phyloP scores from a whole-genome alignment of 2,888 invertebrate species.

The Ennomos quercinarius region DNA sequence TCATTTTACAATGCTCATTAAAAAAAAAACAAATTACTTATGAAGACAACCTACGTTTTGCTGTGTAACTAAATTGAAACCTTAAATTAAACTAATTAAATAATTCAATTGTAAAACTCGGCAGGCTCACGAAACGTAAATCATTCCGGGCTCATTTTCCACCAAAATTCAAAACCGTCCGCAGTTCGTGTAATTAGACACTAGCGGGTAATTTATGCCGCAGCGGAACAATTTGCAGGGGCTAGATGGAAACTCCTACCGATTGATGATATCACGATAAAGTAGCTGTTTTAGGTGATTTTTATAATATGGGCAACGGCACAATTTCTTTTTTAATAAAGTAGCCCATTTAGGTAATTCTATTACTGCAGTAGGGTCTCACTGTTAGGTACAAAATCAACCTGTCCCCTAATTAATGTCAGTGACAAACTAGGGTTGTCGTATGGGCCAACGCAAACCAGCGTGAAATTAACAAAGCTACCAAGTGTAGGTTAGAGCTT shows the following conservation, averaged over 20 bases:
- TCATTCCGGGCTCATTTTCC: conserved; percentile 38
- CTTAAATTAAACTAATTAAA: conserved; percentile 20
- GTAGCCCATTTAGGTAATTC: no score
- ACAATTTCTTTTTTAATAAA: no score
- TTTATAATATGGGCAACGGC: no score
- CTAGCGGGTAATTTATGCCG: conserved; percentile 33
- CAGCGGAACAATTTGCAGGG: conserved; percentile 22
- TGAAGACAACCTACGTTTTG: background rate
- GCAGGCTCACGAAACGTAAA: conserved; percentile 34
- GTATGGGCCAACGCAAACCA: conserved; percentile 66
- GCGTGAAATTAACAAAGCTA: conserved; percentile 77
- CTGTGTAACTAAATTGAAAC: conserved; percentile 24
- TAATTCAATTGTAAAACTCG: conserved; percentile 31
- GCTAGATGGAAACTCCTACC: conserved; percentile 6
- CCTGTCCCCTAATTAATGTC: conserved; percentile 47
- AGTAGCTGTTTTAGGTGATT: no score
- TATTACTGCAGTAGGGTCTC: no score
- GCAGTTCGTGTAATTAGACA: conserved; percentile 42
- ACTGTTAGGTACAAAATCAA: conserved; percentile 14
- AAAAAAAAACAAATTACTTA: background rate
- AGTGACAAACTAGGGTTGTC: conserved; percentile 58
- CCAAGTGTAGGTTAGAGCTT: conserved; percentile 55
- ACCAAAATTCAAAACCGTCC: conserved; percentile 39
- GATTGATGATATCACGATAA: conserved; percentile 14
- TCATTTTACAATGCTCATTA: no score